phyloP scores from a whole-genome alignment of 2,113 vertebrate genomes.

The Chinchilla lanigera region DNA sequence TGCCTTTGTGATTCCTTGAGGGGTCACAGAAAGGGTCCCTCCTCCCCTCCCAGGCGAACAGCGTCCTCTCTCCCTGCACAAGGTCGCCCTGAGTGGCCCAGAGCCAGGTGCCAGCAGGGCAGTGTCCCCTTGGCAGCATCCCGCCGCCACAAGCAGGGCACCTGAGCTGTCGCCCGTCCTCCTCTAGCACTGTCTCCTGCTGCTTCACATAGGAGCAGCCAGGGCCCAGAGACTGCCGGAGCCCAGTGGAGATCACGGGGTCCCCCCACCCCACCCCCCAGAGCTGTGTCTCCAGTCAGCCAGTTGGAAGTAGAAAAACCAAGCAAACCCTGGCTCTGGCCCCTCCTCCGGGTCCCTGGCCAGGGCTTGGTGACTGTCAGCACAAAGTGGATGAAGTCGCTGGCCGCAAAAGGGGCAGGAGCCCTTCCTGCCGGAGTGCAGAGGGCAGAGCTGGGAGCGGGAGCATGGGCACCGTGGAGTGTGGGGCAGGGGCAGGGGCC shows the following conservation, averaged over 20 bases:
- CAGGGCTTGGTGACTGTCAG: not conserved
- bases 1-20: not conserved
- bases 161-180: too few relatives aligned
- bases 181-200: rapidly evolving
- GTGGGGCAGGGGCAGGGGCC: not conserved
- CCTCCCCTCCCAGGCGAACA: not conserved
- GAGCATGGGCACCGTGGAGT: too few relatives aligned
- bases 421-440: not conserved
- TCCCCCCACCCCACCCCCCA: not conserved
- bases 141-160: not conserved
- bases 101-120: not conserved
- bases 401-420: rapidly evolving
- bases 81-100: not conserved
- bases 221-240: not conserved
- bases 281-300: not conserved
- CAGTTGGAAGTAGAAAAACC: rapidly evolving
- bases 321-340: not conserved
- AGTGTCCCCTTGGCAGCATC: rapidly evolving
- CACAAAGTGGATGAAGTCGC: rapidly evolving
- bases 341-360: rapidly evolving
- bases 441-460: rapidly evolving
- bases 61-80: not conserved
- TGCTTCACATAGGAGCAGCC: rapidly evolving
- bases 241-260: too few relatives aligned
- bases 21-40: rapidly evolving